phyloP scores from a whole-genome alignment of 2,113 vertebrate species.

The Chaetorhynchus papuensis region DNA sequence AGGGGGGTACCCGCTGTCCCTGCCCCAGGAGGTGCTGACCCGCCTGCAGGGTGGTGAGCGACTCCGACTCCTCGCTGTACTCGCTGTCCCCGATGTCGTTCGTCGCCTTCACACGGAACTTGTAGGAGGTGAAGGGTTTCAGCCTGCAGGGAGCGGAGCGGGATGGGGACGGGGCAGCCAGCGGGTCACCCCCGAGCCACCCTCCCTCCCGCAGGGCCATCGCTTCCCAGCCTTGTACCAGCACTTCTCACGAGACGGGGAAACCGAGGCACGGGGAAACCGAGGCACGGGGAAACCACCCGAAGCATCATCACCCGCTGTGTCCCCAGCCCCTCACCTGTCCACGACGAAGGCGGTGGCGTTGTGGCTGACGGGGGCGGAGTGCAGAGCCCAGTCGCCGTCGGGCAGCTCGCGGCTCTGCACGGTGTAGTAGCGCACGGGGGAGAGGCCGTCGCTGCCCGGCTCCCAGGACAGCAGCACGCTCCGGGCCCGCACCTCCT shows the following conservation, averaged over 20 bases:
- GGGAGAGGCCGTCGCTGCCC: slow-evolving; percentile 93
- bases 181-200: accelerated
- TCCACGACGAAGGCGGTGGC: slow-evolving; percentile 83
- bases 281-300: background rate
- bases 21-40: slow-evolving; percentile 71
- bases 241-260: accelerated
- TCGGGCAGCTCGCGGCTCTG: slow-evolving; percentile 89
- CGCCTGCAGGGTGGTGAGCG: slow-evolving; percentile 93
- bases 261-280: background rate
- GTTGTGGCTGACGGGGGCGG: slow-evolving; percentile 84
- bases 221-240: background rate
- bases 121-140: slow-evolving; percentile 97
- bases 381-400: slow-evolving; percentile 84
- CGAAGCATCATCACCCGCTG: background rate
- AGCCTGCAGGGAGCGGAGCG: slow-evolving; percentile 67
- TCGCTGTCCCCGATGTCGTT: slow-evolving; percentile 98
- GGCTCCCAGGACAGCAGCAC: slow-evolving; percentile 95
- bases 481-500: slow-evolving; percentile 76
- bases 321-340: slow-evolving; percentile 68
- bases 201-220: background rate
- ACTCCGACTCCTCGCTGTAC: slow-evolving; percentile 92
- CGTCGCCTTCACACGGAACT: slow-evolving; percentile 93
- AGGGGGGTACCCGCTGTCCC: background rate
- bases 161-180: background rate
- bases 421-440: slow-evolving; percentile 91